phyloP scores from a whole-genome alignment of 1,140 invertebrate genomes.

The Ganaspis sp. region DNA sequence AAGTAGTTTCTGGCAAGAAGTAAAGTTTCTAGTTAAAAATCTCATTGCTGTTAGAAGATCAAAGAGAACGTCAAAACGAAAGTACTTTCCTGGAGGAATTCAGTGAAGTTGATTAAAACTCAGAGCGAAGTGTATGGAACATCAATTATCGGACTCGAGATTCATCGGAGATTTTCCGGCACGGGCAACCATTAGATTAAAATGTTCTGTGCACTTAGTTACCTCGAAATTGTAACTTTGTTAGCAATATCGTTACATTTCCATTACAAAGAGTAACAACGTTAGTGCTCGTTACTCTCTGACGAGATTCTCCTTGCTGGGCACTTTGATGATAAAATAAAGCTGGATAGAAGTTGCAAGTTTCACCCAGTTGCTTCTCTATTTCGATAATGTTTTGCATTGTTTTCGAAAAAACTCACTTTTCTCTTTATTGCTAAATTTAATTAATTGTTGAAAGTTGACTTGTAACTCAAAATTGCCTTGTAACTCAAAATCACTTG shows the following conservation, averaged over 20 bases:
- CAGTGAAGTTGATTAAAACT: conserved; percentile 14
- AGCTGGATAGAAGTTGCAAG: neutral
- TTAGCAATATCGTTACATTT: conserved; percentile 22
- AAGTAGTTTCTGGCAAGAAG: neutral
- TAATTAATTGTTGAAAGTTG: too few relatives aligned
- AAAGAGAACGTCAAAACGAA: neutral
- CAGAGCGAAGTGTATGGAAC: conserved; percentile 5
- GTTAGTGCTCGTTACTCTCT: conserved; percentile 15
- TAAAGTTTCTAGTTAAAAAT: conserved; percentile 1
- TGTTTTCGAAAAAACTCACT: too few relatives aligned
- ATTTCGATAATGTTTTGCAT: too few relatives aligned
- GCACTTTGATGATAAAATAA: conserved; percentile 10
- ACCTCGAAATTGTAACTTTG: conserved; percentile 15
- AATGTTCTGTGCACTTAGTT: neutral
- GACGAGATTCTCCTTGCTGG: conserved; percentile 4
- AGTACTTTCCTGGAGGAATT: conserved; percentile 8
- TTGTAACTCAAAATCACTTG: too few relatives aligned
- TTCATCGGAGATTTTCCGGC: conserved; percentile 19
- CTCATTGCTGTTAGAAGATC: neutral
- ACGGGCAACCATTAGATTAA: conserved; percentile 13
- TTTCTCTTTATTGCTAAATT: too few relatives aligned
- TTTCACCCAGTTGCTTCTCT: neutral
- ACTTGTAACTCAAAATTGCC: too few relatives aligned
- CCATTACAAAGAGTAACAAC: conserved; percentile 19
- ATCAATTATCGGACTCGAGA: conserved; percentile 20